Evolutionary conservation across 2,888 invertebrate genomes (phyloP).

Genomic region (Coleophora deauratella): DNA sequence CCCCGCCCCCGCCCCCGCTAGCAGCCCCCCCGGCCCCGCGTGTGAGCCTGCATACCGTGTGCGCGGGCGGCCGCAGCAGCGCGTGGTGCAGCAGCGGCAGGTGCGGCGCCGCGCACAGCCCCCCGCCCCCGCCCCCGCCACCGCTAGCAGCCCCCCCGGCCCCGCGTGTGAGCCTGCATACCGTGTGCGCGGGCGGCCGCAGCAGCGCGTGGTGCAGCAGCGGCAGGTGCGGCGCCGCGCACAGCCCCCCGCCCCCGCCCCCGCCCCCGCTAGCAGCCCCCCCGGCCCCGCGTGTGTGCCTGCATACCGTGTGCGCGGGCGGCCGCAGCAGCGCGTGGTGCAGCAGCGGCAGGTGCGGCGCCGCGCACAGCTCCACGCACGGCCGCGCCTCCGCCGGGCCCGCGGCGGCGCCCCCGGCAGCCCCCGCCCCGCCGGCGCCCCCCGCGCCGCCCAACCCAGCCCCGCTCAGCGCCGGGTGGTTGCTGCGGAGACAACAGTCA

Average conservation of each 20-base stretch:
- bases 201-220: constrained; percentile 61
- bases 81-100: constrained; percentile 63
- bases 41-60: constrained; percentile 12
- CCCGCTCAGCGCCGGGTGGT: too few relatives aligned
- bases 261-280: constrained; percentile 8
- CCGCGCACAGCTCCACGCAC: constrained; percentile 49
- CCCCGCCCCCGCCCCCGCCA: constrained; percentile 35
- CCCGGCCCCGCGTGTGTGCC: constrained; percentile 15
- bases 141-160: constrained; percentile 10
- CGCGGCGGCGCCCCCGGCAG: constrained; percentile 43
- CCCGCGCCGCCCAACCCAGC: too few relatives aligned
- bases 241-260: constrained; percentile 45
- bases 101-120: constrained; percentile 57
- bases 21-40: constrained; percentile 9
- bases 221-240: constrained; percentile 60
- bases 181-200: constrained; percentile 12
- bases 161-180: constrained; percentile 12
- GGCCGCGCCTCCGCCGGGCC: constrained; percentile 21
- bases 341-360: constrained; percentile 62
- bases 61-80: constrained; percentile 15
- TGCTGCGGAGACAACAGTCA: too few relatives aligned
- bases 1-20: constrained; percentile 4
- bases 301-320: background rate
- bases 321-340: constrained; percentile 52
- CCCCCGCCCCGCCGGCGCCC: constrained; percentile 38